Evolutionary conservation across 2,888 invertebrate genomes (phyloP).

Genomic region (Epistrophella euchroma): DNA sequence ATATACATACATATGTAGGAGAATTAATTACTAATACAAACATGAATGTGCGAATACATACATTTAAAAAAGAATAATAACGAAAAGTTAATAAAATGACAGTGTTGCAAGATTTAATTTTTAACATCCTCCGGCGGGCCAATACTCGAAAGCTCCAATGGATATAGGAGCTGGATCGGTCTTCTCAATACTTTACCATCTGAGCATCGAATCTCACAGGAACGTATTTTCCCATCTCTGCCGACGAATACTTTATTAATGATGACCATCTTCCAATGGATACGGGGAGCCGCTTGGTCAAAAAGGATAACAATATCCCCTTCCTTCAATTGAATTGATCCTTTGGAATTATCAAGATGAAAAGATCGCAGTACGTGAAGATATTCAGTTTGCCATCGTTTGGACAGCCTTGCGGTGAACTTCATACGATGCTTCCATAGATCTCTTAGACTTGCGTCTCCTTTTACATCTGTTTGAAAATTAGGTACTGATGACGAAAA

Average conservation of each 20-base stretch:
- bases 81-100: no score
- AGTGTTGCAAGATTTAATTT: background rate
- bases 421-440: conserved; percentile 48
- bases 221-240: background rate
- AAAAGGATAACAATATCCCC: conserved; percentile 50
- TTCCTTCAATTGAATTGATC: background rate
- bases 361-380: conserved; percentile 29
- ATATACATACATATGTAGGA: no score
- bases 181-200: conserved; percentile 18
- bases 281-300: conserved; percentile 20
- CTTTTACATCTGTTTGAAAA: background rate
- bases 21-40: no score
- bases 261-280: conserved; percentile 49
- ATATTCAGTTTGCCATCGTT: conserved; percentile 38
- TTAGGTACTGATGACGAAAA: background rate
- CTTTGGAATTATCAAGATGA: background rate
- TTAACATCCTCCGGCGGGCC: conserved; percentile 37
- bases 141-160: conserved; percentile 32
- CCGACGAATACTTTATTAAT: background rate
- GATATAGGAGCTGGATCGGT: conserved; percentile 37
- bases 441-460: conserved; percentile 8
- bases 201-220: background rate
- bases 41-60: no score
- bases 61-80: no score
- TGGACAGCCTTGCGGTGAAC: conserved; percentile 8